Percentiles rank a stretch among this genome's conserved stretches.
Conservation (phyloP, 30 jellyfish, hydroid and myxozoan species). For the Aurelia sp. region DNA sequence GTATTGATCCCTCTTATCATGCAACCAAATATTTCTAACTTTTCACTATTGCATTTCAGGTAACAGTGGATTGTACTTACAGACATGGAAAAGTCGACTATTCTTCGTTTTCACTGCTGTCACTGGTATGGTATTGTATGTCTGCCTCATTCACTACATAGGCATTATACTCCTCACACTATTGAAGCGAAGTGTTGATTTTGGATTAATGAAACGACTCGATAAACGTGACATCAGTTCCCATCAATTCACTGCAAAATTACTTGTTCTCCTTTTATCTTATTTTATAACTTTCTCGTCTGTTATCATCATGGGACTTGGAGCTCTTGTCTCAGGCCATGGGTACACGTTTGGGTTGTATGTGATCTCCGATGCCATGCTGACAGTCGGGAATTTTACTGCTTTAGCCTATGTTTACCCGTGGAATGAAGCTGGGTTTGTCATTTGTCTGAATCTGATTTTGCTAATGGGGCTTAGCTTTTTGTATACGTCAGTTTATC, state of each 20-base stretch:
- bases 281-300: conserved; percentile 12
- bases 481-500: conserved; percentile 40
- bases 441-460: conserved; percentile 38
- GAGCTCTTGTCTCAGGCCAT: conserved; percentile 66
- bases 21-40: too few species aligned
- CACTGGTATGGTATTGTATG: conserved; percentile 52
- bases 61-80: conserved; percentile 65
- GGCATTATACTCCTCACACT: conserved; percentile 18
- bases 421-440: conserved; percentile 73
- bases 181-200: conserved; percentile 36
- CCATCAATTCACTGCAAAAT: conserved; percentile 15
- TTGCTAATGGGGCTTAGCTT: conserved; percentile 48
- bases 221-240: background rate
- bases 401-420: conserved; percentile 44
- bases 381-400: conserved; percentile 47
- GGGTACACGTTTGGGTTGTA: conserved; percentile 61
- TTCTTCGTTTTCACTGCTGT: conserved; percentile 51
- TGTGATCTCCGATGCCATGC: conserved; percentile 53
- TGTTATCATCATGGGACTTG: conserved; percentile 40
- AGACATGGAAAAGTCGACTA: conserved; percentile 34
- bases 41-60: conserved; percentile 13
- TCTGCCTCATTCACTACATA: conserved; percentile 46
- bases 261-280: conserved; percentile 26
- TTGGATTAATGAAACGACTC: background rate
- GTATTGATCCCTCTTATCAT: too few species aligned